Conservation (phyloP, 1,140 invertebrate species). For the Akabosia matsudoensis region DNA sequence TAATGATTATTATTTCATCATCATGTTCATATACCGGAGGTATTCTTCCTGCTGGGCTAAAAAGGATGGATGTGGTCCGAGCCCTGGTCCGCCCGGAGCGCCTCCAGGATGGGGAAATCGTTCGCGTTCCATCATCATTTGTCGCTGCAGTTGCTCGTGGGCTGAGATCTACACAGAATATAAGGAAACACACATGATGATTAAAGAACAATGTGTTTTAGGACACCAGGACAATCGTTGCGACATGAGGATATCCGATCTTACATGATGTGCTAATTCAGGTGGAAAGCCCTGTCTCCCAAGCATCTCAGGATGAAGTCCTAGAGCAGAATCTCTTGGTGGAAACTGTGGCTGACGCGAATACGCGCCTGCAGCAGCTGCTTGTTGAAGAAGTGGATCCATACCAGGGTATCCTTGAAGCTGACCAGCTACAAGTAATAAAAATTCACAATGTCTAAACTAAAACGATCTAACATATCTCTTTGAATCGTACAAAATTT, state of each 20-base stretch:
- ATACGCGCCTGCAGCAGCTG: conserved; percentile 60
- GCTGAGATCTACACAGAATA: conserved; percentile 53
- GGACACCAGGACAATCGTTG: background rate
- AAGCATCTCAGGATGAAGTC: conserved; percentile 63
- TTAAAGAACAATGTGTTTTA: background rate
- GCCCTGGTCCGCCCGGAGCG: conserved; percentile 51
- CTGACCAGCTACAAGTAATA: conserved; percentile 42
- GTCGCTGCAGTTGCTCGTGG: conserved; percentile 80
- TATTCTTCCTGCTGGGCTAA: conserved; percentile 76
- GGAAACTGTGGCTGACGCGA: conserved; percentile 58
- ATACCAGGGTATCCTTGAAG: conserved; percentile 45
- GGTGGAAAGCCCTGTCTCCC: conserved; percentile 72
- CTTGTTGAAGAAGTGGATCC: conserved; percentile 48
- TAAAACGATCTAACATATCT: background rate
- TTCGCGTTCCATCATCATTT: conserved; percentile 73
- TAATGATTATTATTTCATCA: conserved; percentile 40
- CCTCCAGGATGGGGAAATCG: conserved; percentile 59
- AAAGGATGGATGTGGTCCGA: conserved; percentile 53
- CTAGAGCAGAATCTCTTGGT: conserved; percentile 55
- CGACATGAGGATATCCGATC: background rate
- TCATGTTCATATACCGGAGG: conserved; percentile 60
- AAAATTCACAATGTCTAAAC: background rate
- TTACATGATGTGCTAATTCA: conserved; percentile 73
- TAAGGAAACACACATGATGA: conserved; percentile 1
- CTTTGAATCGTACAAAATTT: background rate